phyloP scores from a whole-genome alignment of 2,888 invertebrate species.

The Trissoscelio sp. region DNA sequence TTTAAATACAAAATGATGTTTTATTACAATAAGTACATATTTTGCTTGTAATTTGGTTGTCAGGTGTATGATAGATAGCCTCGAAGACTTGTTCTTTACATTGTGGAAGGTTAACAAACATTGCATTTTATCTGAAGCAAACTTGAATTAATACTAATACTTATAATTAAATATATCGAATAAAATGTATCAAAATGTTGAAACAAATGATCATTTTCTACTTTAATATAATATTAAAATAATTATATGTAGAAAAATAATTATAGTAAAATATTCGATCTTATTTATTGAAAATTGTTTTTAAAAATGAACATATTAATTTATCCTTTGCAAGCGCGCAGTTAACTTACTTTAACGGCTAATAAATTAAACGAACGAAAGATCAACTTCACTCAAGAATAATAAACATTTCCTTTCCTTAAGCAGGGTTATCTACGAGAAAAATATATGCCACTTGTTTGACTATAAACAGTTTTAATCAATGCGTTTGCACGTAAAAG shows the following conservation, averaged over 20 bases:
- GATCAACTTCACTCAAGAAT: conserved; percentile 53
- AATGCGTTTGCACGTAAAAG: conserved; percentile 46
- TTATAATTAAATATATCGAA: conserved; percentile 23
- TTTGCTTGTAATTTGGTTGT: conserved; percentile 33
- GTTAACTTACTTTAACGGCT: conserved; percentile 42
- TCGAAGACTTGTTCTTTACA: conserved; percentile 44
- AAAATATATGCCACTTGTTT: conserved; percentile 51
- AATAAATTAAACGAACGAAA: conserved; percentile 48
- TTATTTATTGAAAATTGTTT: conserved; percentile 20
- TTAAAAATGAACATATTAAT: conserved; percentile 24
- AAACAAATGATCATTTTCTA: conserved; percentile 23
- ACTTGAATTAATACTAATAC: conserved; percentile 30
- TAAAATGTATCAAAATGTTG: conserved; percentile 33
- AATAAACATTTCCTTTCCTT: conserved; percentile 49
- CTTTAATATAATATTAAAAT: conserved; percentile 23
- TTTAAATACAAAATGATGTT: conserved; percentile 46
- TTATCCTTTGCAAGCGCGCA: conserved; percentile 15
- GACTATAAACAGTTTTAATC: conserved; percentile 60
- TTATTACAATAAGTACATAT: conserved; percentile 62
- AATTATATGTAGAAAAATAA: conserved; percentile 56
- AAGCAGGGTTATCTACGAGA: conserved; percentile 40
- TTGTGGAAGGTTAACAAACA: conserved; percentile 49
- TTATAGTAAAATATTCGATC: conserved; percentile 53
- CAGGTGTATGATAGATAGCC: conserved; percentile 40
- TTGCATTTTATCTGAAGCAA: conserved; percentile 35